Evolutionary conservation across 35 echinoderm and acorn worm genomes (phyloP).

Genomic region (Amphiura filiformis): DNA sequence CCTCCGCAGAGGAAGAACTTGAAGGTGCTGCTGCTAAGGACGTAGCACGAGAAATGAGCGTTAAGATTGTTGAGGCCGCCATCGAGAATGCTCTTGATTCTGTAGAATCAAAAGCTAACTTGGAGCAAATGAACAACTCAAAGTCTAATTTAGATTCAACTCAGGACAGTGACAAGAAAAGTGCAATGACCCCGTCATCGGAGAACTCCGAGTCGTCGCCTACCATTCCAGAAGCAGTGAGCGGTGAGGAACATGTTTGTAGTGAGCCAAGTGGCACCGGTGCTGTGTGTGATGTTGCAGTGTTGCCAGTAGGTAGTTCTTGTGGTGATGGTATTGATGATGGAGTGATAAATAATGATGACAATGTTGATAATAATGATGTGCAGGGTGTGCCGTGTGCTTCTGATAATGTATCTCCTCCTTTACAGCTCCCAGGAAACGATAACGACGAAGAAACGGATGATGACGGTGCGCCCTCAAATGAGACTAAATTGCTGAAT

Average conservation of each 20-base stretch:
- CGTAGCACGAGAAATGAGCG: conserved; percentile 55
- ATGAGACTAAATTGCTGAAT: background rate
- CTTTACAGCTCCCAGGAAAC: background rate
- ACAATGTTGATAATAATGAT: conserved; percentile 7
- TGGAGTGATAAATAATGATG: conserved; percentile 1
- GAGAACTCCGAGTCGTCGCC: background rate
- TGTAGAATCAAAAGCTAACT: background rate
- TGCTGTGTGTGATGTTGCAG: background rate
- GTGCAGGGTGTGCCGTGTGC: background rate
- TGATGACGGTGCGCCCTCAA: background rate
- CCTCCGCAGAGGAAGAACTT: background rate
- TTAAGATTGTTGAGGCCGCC: conserved; percentile 38
- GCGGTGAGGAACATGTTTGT: background rate
- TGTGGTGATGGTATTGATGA: background rate
- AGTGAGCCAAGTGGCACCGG: background rate
- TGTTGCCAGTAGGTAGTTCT: conserved; percentile 31
- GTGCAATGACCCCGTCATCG: background rate
- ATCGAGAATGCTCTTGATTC: conserved; percentile 20
- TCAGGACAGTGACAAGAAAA: conserved; percentile 8
- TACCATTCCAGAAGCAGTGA: background rate
- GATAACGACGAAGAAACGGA: background rate
- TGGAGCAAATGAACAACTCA: background rate
- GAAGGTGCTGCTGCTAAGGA: conserved; percentile 13
- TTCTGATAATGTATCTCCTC: background rate
- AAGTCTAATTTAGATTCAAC: background rate